These are phyloP conservation scores for Nomada ferruginata DNA, from an alignment of 2,888 invertebrate species.

Conservation along the genomic window DNA sequence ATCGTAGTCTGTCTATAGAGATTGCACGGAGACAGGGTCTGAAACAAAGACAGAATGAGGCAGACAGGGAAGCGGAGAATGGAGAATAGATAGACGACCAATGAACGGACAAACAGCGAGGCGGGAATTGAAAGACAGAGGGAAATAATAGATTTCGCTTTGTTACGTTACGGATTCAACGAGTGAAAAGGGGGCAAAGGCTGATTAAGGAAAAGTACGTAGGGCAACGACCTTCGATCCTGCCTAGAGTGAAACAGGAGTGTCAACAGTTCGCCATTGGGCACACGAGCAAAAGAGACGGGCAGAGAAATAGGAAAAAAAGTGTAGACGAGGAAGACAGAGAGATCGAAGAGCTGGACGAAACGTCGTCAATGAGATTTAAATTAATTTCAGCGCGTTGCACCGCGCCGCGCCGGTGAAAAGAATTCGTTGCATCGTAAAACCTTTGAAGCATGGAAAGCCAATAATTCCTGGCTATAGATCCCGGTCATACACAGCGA, in stretches of 20 bases:
- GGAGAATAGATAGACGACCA: neutral
- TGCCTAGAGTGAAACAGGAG: conserved; percentile 16
- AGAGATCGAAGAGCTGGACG: conserved; percentile 15
- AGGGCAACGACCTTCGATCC: conserved; percentile 9
- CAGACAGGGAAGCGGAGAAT: neutral
- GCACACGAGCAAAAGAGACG: neutral
- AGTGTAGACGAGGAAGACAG: neutral
- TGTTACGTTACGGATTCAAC: conserved; percentile 34
- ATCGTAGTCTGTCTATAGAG: conserved; percentile 48
- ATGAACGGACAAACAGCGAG: conserved; percentile 41
- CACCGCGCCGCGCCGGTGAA: conserved; percentile 22
- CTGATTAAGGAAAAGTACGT: conserved; percentile 25
- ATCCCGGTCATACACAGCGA: too few species aligned
- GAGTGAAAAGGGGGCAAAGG: conserved; percentile 1
- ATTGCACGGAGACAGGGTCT: conserved; percentile 24
- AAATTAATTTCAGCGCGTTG: conserved; percentile 38
- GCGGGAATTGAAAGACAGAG: conserved; percentile 40
- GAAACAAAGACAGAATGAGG: conserved; percentile 19
- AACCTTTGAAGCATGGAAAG: conserved; percentile 59
- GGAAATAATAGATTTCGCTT: conserved; percentile 53
- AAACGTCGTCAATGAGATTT: conserved; percentile 34
- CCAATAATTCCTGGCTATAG: conserved; percentile 42
- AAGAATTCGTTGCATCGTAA: conserved; percentile 59
- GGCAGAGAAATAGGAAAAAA: neutral
- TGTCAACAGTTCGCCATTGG: conserved; percentile 16